A percentile compares a stretch with the other conserved stretches of the same genome.
These are phyloP conservation scores for Typhlomys cinereus DNA, from an alignment of 2,113 vertebrate species.

Conservation along the genomic window DNA sequence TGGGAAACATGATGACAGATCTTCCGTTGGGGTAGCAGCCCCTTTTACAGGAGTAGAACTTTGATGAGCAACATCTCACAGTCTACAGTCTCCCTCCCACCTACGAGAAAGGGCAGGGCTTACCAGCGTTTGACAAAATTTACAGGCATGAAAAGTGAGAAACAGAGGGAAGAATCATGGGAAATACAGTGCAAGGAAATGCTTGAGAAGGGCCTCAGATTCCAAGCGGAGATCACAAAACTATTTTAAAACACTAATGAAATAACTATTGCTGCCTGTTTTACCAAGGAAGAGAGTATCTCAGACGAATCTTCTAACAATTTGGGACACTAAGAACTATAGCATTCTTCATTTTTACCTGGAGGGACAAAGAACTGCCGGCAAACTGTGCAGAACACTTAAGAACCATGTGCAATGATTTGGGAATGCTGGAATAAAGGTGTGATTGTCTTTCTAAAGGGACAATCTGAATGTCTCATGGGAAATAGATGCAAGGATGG, in stretches of 20 bases:
- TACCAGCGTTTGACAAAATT: constrained; percentile 27
- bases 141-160: constrained; percentile 21
- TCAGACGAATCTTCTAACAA: neutral
- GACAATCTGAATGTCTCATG: neutral
- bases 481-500: neutral
- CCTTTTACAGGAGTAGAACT: neutral
- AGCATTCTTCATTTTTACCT: neutral
- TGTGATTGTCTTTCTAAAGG: neutral
- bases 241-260: neutral
- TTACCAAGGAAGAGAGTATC: neutral
- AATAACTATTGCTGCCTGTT: neutral
- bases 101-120: neutral
- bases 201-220: neutral
- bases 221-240: neutral
- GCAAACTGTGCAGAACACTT: neutral
- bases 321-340: neutral
- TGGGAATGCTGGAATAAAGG: neutral
- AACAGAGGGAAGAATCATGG: neutral
- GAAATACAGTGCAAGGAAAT: neutral
- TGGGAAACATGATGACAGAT: neutral
- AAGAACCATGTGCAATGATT: neutral
- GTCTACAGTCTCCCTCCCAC: neutral
- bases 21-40: neutral
- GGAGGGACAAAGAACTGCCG: neutral
- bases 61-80: neutral